Base-by-base conservation (phyloP, 2,113 vertebrate genomes). In the Atractosteus spatula region DNA sequence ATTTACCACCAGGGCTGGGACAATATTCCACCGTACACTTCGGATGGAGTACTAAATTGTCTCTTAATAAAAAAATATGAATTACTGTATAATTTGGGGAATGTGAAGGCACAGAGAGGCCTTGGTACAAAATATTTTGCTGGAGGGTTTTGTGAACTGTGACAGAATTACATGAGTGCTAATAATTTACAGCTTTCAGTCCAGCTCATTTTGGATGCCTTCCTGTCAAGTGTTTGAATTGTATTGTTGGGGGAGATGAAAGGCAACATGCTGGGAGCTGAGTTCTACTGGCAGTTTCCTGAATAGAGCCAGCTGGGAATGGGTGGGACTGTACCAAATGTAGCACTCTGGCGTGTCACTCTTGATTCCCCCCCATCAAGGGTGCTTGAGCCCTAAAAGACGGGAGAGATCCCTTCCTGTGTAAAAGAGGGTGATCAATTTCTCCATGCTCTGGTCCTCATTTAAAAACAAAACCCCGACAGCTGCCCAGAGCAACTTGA, bases 221-320 rank as follows among this genome's bases (percentile, higher is more conserved):
- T 74, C 79, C 83, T 69, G 77, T 74, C 78, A 83, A 72, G 88
- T 74, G 73, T 68, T 73, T 82, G 82, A 80, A 83, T 83, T 81
- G 80, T 78, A 73, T 64, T 67, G 75, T 71, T 71, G 64, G 3
- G 65, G 71, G n/a, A 76, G 78, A 88, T 84, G 74, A 86, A 87
- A 88, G 80, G 17, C 65, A 71, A 12, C n/a, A 65, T 69, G 62
- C 41, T 56, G 64, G 74, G 12, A 81, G 78, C 80, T 47, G 64
- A 41, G 8, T 66, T 66, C 13, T 41, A 13, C 41, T 66, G 63
- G 11, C 42, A 7, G 11, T 11, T 16, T 29, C 29, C 62, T 65
- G 5, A 11, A 66, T 13, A 45, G 42, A 13, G 44, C 13, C 42
- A 47, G 64, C 13, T 66, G 64, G 42, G 43, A 8, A 45, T 45